Conservation (phyloP, 2,888 invertebrate species). For the Tetranychus truncatus region DNA sequence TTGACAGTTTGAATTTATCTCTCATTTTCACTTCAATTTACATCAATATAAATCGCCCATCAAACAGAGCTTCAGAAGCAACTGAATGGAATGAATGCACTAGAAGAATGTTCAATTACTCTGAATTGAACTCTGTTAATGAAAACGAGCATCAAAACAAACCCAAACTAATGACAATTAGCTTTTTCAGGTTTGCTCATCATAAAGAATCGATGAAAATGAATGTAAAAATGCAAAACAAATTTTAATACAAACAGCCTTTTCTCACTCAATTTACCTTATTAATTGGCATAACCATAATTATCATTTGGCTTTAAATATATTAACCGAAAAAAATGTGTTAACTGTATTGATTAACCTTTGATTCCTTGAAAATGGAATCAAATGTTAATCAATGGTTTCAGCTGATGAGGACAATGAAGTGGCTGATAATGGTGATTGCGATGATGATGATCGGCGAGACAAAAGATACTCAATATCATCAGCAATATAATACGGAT, state of each 20-base stretch:
- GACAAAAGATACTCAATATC: slow-evolving; percentile 23
- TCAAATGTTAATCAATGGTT: neutral
- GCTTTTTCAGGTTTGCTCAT: neutral
- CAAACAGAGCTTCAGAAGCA: neutral
- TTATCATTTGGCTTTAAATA: too few species aligned
- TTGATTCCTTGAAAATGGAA: neutral
- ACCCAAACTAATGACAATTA: neutral
- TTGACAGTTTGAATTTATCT: too few species aligned
- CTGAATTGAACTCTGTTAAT: neutral
- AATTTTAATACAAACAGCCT: too few species aligned
- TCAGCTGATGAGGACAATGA: neutral
- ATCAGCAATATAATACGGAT: slow-evolving; percentile 27
- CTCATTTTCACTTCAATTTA: neutral
- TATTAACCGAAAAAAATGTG: too few species aligned
- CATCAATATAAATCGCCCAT: neutral
- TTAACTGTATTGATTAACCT: too few species aligned
- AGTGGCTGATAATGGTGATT: neutral
- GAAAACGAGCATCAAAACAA: neutral
- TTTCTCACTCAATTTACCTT: too few species aligned
- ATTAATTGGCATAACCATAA: too few species aligned
- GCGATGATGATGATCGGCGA: neutral
- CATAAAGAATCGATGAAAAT: neutral
- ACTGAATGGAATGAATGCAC: neutral
- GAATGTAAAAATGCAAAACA: too few species aligned
- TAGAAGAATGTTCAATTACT: neutral